Evolutionary conservation across 2,797 vertebrate species (phyloP), one percentile per base, ranked within the genome.

Genomic region (Cossypha dichroa): DNA sequence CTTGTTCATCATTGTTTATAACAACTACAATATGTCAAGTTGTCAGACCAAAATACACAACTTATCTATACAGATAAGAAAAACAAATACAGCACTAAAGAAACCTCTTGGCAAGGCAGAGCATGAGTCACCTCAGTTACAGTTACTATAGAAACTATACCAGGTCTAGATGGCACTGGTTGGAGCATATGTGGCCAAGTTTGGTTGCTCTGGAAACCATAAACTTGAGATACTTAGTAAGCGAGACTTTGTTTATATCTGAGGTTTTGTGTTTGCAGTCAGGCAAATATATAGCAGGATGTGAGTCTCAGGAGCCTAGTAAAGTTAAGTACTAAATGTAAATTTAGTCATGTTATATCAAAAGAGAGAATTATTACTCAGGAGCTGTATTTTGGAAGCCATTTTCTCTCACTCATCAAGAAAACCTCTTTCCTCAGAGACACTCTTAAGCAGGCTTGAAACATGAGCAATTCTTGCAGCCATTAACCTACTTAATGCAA

Each of bases 141-240:
- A 66, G 96, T 97, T 94, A 69, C 96, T 92, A 97, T 96, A 93
- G 95, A 90, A 96, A 97, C 95, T 34, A 88, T 88, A 95, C 69
- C 93, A 69, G 19, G 9, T 74, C 82, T 68, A 69, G 62, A 66
- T 33, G 63, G 85, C 85, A 84, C 73, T 26, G 51, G 38, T 56
- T 20, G 45, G 55, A 62, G 63, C 41, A 26, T 48, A 11, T 16
- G 70, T 91, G 80, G 70, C 82, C 91, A 95, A 91, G 79, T 21
- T 28, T 62, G 31, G 96, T 96, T 97, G 87, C 96, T 96, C 69
- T 73, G 93, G 96, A 93, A 96, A 97, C 96, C 51, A 48, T 78
- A 93, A 91, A 92, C 91, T 93, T 59, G 43, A 92, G 60, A 52
- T 49, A 85, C 15, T 90, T 69, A 31, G 55, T 0, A 0, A 91